Conservation (phyloP, 2,888 invertebrate genomes). For the Hypena proboscidalis region DNA sequence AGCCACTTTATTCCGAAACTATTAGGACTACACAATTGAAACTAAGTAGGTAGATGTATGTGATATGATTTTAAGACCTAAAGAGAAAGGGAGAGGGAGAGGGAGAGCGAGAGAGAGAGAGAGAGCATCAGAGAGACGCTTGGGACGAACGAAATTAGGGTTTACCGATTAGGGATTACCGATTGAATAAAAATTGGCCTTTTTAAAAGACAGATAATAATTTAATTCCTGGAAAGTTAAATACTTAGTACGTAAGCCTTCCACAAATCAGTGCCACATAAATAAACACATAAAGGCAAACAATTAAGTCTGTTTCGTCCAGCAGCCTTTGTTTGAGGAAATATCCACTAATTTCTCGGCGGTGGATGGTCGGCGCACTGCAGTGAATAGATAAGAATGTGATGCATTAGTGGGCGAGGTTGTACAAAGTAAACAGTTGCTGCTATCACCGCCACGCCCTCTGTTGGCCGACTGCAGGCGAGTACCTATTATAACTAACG, state of each 20-base stretch:
- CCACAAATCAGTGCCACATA: neutral
- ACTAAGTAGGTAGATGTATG: no score
- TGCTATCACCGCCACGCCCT: constrained; percentile 50
- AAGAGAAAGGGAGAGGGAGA: no score
- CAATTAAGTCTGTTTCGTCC: constrained; percentile 8
- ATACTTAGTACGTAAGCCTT: neutral
- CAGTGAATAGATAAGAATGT: constrained; percentile 66
- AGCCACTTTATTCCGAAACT: no score
- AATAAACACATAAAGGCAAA: neutral
- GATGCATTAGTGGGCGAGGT: constrained; percentile 67
- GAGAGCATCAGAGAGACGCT: no score
- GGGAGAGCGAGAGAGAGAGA: no score
- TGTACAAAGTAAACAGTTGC: constrained; percentile 61
- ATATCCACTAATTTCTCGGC: constrained; percentile 36
- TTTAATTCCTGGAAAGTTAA: neutral
- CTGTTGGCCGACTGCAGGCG: constrained; percentile 39
- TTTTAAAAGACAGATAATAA: no score
- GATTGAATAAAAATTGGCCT: no score
- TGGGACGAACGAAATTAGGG: no score
- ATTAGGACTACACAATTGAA: no score
- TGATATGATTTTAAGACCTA: no score
- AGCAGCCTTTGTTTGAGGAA: constrained; percentile 17
- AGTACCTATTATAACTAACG: constrained; percentile 18
- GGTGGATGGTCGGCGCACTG: constrained; percentile 47
- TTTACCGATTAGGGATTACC: no score